Conservation (phyloP, 2,888 invertebrate genomes). For the Parasteatoda lunata region DNA sequence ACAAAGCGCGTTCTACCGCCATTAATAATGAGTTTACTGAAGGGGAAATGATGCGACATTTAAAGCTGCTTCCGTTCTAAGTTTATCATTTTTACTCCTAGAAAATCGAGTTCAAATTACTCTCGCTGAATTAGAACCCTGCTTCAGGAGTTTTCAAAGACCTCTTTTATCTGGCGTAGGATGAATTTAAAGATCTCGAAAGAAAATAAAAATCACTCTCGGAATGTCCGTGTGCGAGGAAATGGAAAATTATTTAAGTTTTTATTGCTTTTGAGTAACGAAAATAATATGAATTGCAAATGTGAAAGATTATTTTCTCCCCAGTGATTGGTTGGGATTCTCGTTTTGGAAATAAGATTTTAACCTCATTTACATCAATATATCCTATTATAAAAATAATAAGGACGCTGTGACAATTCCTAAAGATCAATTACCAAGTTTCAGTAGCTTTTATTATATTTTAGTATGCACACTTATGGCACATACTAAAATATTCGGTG, state of each 20-base stretch:
- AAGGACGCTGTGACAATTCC: too few relatives aligned
- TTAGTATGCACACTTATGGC: too few relatives aligned
- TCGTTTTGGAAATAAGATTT: too few relatives aligned
- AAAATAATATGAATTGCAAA: slow-evolving; percentile 3
- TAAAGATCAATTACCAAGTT: too few relatives aligned
- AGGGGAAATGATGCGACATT: slow-evolving; percentile 58
- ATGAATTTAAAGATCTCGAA: slow-evolving; percentile 30
- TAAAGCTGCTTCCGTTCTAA: slow-evolving; percentile 45
- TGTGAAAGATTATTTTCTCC: not conserved
- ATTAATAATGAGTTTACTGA: slow-evolving; percentile 55
- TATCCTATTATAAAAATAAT: too few relatives aligned
- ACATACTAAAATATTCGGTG: too few relatives aligned
- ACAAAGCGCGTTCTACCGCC: slow-evolving; percentile 32
- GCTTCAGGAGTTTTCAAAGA: slow-evolving; percentile 12
- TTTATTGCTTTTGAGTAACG: not conserved
- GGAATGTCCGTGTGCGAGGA: not conserved
- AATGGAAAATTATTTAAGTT: slow-evolving; percentile 1
- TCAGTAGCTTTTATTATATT: too few relatives aligned
- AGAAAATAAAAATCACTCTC: slow-evolving; percentile 4
- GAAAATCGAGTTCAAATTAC: slow-evolving; percentile 47
- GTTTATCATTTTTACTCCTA: slow-evolving; percentile 44
- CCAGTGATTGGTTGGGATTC: too few relatives aligned
- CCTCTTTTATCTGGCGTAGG: slow-evolving; percentile 32
- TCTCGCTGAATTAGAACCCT: slow-evolving; percentile 32
- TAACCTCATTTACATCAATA: too few relatives aligned